These are phyloP conservation scores for Macrocentrus cingulum DNA, from an alignment of 1,140 invertebrate genomes.

Conservation along the genomic window DNA sequence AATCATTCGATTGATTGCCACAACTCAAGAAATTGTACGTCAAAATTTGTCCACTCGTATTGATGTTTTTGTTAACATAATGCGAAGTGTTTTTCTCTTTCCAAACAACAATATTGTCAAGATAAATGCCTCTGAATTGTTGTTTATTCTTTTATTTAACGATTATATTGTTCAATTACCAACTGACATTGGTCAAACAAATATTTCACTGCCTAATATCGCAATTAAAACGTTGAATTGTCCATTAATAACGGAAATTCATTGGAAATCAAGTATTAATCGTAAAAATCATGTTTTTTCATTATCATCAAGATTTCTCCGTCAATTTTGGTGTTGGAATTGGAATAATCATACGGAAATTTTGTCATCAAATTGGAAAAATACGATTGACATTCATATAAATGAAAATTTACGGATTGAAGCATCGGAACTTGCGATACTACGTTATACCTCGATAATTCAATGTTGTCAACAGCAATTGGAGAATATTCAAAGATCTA, in stretches of 20 bases:
- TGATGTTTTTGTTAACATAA: constrained; percentile 60
- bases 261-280: constrained; percentile 57
- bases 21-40: constrained; percentile 54
- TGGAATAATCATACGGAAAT: constrained; percentile 53
- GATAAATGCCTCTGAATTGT: constrained; percentile 53
- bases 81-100: constrained; percentile 66
- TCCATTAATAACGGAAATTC: constrained; percentile 56
- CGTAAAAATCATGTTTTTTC: constrained; percentile 41
- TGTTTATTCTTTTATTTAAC: constrained; percentile 57
- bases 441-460: constrained; percentile 56
- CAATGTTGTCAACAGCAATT: constrained; percentile 59
- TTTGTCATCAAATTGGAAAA: constrained; percentile 38
- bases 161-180: constrained; percentile 54
- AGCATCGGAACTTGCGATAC: constrained; percentile 51
- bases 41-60: constrained; percentile 58
- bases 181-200: constrained; percentile 34
- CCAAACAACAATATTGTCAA: constrained; percentile 58
- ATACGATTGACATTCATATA: constrained; percentile 34
- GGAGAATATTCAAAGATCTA: constrained; percentile 65
- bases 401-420: constrained; percentile 49
- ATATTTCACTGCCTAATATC: constrained; percentile 58
- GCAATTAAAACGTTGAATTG: constrained; percentile 51
- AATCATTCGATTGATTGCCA: constrained; percentile 63
- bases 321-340: constrained; percentile 52
- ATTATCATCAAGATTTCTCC: constrained; percentile 39